A percentile compares a stretch with the other conserved stretches of the same genome.
Evolutionary conservation across 2,888 invertebrate species (phyloP).

Genomic region (Smittia sp.): DNA sequence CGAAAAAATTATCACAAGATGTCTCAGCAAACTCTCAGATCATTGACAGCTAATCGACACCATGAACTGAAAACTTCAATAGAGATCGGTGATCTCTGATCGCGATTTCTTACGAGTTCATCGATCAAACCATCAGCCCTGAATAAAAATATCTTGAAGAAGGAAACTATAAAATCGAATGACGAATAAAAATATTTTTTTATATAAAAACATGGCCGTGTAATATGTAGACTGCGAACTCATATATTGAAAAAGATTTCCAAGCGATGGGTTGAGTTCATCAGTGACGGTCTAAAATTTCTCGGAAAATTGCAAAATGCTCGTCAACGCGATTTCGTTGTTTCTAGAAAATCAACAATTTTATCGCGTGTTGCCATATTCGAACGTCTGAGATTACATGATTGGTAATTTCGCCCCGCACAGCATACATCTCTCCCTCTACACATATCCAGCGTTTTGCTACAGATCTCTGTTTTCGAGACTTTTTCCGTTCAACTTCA

Average conservation of each 20-base stretch:
- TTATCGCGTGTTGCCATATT: too few relatives aligned
- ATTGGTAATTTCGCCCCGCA: not conserved
- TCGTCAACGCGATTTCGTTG: too few relatives aligned
- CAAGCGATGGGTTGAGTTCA: not conserved
- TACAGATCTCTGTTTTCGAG: constrained; percentile 5
- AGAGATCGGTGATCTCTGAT: not conserved
- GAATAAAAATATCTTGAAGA: not conserved
- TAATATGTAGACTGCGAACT: constrained; percentile 28
- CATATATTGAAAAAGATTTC: constrained; percentile 17
- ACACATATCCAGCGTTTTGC: not conserved
- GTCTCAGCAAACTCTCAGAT: too few relatives aligned
- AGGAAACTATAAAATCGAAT: constrained; percentile 30
- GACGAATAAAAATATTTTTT: constrained; percentile 13
- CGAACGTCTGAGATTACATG: too few relatives aligned
- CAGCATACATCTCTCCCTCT: constrained; percentile 8
- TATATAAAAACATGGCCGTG: constrained; percentile 18
- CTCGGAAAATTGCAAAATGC: not conserved
- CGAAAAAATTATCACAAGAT: too few relatives aligned
- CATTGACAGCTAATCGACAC: too few relatives aligned
- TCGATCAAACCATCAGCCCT: not conserved
- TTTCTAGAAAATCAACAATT: too few relatives aligned
- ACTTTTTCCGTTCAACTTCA: not conserved
- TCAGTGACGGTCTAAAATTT: not conserved
- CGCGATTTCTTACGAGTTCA: not conserved
- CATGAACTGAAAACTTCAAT: not conserved